Evolutionary conservation across 2,888 invertebrate species (phyloP), one percentile per base, ranked within the genome.

Genomic region (Chymomyza fuscimana): DNA sequence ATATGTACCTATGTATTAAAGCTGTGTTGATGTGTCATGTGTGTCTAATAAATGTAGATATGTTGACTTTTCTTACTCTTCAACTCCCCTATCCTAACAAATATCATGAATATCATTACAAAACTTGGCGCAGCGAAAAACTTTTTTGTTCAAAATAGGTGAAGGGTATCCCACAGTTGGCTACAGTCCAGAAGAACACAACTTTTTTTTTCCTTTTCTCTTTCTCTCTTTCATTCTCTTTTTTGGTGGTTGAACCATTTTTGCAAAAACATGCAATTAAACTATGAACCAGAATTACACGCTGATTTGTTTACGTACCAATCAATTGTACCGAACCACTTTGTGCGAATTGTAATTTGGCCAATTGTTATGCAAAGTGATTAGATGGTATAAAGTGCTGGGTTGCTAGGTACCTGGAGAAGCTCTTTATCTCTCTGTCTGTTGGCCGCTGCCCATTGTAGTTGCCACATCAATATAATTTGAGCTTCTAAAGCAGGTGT

Each of bases 1-100:
- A 70, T 73, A 75, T 78, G 65, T 72, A 80, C 75, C 70, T 73
- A 75, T 78, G 65, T 72, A 80, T 77, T 78, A 76, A 2, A 19
- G 16, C 52, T n/a, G 9, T 54, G 51, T 4, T 15, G n/a, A n/a
- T n/a, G n/a, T n/a, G n/a, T 25, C 25, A 3, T 25, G 25, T 25
- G 25, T 25, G 25, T 25, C 25, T 25, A 25, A 25, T 25, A 25
- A 4, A 25, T 3, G 25, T 25, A 25, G 4, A 25, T 0, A 25
- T 25, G 25, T 4, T 25, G 4, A 25, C 25, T 4, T 25, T 25
- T 25, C 25, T 25, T 19, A 1, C 3, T 25, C 25, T 25, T 25
- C 25, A 3, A 25, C 25, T 25, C 25, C 25, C 25, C 25, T 19
- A 19, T 1, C 19, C 19, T 19, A 4, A 25, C 25, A 25, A 25